Conservation (phyloP, 1,140 invertebrate genomes). For the Pectinophora gossypiella region DNA sequence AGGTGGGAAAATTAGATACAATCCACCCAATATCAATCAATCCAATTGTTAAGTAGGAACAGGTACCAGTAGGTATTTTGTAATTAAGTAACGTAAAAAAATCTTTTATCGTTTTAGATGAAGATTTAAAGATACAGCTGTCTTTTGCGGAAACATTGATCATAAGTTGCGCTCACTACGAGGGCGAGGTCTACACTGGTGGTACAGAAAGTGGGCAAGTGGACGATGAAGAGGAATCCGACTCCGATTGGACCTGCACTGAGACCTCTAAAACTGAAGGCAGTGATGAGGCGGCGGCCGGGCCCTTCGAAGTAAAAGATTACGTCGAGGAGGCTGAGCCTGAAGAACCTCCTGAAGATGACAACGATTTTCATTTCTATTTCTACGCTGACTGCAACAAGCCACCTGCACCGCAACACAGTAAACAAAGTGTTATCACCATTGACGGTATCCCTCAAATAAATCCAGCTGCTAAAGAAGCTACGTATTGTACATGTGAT, state of each 20-base stretch:
- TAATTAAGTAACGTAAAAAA: no score
- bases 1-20: no score
- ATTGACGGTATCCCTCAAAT: constrained; percentile 55
- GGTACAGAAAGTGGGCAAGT: constrained; percentile 8
- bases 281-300: constrained; percentile 21
- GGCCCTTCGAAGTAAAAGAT: constrained; percentile 25
- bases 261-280: constrained; percentile 28
- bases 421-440: constrained; percentile 45
- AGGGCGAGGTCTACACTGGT: constrained; percentile 22
- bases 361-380: constrained; percentile 62
- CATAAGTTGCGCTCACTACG: constrained; percentile 59
- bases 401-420: constrained; percentile 24
- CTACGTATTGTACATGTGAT: constrained; percentile 40
- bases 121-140: constrained; percentile 47
- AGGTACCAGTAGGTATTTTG: no score
- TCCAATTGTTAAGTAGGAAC: background rate
- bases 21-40: no score
- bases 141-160: constrained; percentile 65
- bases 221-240: constrained; percentile 30
- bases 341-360: constrained; percentile 33
- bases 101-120: constrained; percentile 37
- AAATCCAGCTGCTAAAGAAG: constrained; percentile 33
- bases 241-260: constrained; percentile 48
- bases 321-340: constrained; percentile 15
- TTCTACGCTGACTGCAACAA: constrained; percentile 63